These are phyloP conservation scores for Otus sunia DNA, from an alignment of 2,113 vertebrate species.

Conservation along the genomic window DNA sequence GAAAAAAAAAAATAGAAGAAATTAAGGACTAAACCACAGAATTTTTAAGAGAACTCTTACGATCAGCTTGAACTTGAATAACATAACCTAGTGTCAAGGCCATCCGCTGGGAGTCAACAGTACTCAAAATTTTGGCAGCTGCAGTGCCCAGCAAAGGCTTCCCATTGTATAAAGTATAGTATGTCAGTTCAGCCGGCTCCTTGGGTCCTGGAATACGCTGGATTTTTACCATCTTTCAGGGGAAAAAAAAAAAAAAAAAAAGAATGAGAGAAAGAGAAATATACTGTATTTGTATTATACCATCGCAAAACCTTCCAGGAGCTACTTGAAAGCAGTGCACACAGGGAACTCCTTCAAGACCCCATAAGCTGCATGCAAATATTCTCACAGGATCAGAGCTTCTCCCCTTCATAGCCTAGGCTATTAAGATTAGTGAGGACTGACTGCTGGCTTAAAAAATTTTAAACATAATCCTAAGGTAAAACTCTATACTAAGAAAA, in stretches of 20 bases:
- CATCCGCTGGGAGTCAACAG: slow-evolving; percentile 95
- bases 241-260: neutral
- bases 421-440: neutral
- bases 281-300: neutral
- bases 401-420: neutral
- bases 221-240: slow-evolving; percentile 92
- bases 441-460: neutral
- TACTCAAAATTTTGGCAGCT: slow-evolving; percentile 94
- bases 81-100: slow-evolving; percentile 95
- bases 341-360: neutral
- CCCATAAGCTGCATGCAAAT: neutral
- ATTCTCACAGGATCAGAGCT: neutral
- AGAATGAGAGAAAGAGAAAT: neutral
- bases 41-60: slow-evolving; percentile 76
- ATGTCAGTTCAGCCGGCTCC: slow-evolving; percentile 93
- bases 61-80: slow-evolving; percentile 95
- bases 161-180: slow-evolving; percentile 89
- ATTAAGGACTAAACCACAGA: neutral
- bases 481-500: neutral
- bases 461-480: neutral
- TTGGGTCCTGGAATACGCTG: slow-evolving; percentile 86
- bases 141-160: slow-evolving; percentile 86
- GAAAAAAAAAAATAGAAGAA: neutral
- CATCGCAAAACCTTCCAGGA: neutral
- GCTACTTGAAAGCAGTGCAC: neutral